These are phyloP conservation scores for Halictus quadricinctus DNA, from an alignment of 2,888 invertebrate species.

Conservation along the genomic window DNA sequence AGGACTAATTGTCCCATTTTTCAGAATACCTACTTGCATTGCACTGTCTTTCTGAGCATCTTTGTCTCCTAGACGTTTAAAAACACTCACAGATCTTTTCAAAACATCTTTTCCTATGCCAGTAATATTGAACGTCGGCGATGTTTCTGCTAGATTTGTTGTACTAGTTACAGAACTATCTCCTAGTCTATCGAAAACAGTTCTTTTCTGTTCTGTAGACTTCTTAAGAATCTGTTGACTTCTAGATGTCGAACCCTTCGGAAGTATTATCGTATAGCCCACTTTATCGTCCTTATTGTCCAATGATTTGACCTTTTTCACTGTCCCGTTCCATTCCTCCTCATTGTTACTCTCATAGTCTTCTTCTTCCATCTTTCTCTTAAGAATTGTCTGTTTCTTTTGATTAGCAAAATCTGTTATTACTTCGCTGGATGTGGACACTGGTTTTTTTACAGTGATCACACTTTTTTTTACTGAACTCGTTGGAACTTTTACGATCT, in stretches of 20 bases:
- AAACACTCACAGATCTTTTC: constrained; percentile 77
- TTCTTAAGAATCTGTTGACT: constrained; percentile 81
- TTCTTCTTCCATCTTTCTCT: constrained; percentile 72
- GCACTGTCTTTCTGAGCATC: constrained; percentile 71
- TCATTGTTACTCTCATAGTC: constrained; percentile 64
- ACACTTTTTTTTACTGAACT: constrained; percentile 57
- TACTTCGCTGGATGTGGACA: constrained; percentile 40
- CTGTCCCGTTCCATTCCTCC: constrained; percentile 60
- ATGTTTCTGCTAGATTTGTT: constrained; percentile 75
- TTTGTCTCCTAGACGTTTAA: constrained; percentile 80
- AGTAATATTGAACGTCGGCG: constrained; percentile 79
- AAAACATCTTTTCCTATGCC: constrained; percentile 78
- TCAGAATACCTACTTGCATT: constrained; percentile 72
- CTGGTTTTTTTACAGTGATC: constrained; percentile 51
- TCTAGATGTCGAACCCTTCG: constrained; percentile 81
- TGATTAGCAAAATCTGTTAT: constrained; percentile 50
- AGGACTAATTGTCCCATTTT: constrained; percentile 71
- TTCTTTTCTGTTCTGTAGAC: constrained; percentile 78
- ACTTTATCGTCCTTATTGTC: constrained; percentile 77
- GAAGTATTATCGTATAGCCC: constrained; percentile 83
- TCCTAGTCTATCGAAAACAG: constrained; percentile 84
- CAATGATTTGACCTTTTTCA: constrained; percentile 55
- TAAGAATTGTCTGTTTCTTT: constrained; percentile 62
- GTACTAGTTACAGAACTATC: constrained; percentile 83
- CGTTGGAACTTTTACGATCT: constrained; percentile 59